Conservation (phyloP, 2,888 invertebrate species). For the Lottia gigantea region DNA sequence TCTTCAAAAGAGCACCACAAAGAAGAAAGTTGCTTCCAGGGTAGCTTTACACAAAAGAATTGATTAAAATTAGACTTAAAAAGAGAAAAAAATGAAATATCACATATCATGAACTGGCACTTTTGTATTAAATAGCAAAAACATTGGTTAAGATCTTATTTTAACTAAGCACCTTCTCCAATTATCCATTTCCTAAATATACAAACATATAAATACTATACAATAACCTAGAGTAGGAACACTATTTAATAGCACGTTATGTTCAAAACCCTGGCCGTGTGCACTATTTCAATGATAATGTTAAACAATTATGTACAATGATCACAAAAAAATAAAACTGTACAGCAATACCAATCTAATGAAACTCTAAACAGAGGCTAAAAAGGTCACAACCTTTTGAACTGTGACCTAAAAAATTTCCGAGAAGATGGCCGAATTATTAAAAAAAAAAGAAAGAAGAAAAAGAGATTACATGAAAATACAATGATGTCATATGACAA, state of each 20-base stretch:
- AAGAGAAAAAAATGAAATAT: slow-evolving; percentile 1
- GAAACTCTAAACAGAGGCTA: not conserved
- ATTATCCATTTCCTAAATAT: not conserved
- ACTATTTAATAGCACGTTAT: slow-evolving; percentile 5
- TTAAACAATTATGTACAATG: slow-evolving; percentile 1
- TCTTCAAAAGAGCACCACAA: no score
- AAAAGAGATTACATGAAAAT: not conserved
- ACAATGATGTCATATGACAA: slow-evolving; percentile 1
- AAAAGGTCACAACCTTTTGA: not conserved
- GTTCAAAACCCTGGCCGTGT: slow-evolving; percentile 2
- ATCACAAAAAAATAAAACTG: not conserved
- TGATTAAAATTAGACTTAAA: not conserved
- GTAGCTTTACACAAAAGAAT: no score
- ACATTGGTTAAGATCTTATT: not conserved
- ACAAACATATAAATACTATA: slow-evolving; percentile 7
- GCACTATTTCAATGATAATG: slow-evolving; percentile 8
- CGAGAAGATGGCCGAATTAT: not conserved
- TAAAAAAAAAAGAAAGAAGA: not conserved
- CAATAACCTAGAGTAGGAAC: slow-evolving; percentile 8
- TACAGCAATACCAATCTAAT: not conserved
- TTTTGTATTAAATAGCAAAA: slow-evolving; percentile 5
- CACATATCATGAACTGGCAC: slow-evolving; percentile 9
- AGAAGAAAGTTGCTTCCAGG: no score
- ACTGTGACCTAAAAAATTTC: not conserved
- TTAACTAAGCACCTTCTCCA: no score